These are phyloP conservation scores for Pteropus rufus DNA, from an alignment of 2,797 vertebrate genomes.

Conservation along the genomic window DNA sequence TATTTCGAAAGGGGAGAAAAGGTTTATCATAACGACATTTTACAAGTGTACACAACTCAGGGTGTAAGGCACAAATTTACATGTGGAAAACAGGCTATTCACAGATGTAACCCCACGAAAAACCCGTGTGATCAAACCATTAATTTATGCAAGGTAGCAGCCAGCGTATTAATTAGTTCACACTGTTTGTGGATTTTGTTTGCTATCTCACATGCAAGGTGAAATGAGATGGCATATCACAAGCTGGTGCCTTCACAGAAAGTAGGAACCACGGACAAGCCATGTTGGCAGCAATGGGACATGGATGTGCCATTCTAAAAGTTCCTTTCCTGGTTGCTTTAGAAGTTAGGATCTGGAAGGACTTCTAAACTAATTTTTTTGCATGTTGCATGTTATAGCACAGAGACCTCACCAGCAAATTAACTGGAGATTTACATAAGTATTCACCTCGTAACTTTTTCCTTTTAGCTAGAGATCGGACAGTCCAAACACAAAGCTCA, in stretches of 20 bases:
- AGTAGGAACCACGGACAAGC: slow-evolving; percentile 87
- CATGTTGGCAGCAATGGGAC: slow-evolving; percentile 84
- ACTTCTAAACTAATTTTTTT: slow-evolving; percentile 48
- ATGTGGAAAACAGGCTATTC: slow-evolving; percentile 96
- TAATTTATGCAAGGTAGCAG: slow-evolving; percentile 85
- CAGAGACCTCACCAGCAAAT: slow-evolving; percentile 83
- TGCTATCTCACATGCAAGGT: slow-evolving; percentile 91
- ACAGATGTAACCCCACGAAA: slow-evolving; percentile 86
- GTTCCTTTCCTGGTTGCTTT: slow-evolving; percentile 80
- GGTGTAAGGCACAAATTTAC: slow-evolving; percentile 99
- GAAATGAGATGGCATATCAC: slow-evolving; percentile 88
- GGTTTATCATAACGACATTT: slow-evolving; percentile 86
- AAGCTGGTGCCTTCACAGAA: slow-evolving; percentile 89
- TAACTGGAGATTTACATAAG: slow-evolving; percentile 94
- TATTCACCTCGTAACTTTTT: slow-evolving; percentile 84
- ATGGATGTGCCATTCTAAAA: slow-evolving; percentile 81
- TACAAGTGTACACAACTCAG: slow-evolving; percentile 96
- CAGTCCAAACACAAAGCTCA: slow-evolving; percentile 88
- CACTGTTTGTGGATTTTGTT: slow-evolving; percentile 84
- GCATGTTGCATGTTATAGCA: slow-evolving; percentile 77
- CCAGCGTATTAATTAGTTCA: slow-evolving; percentile 83
- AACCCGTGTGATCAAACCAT: slow-evolving; percentile 84
- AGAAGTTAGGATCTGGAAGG: slow-evolving; percentile 75
- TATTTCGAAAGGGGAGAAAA: slow-evolving; percentile 78
- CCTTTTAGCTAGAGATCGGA: slow-evolving; percentile 79